Conservation (phyloP, 2,888 invertebrate genomes). For the Deilephila elpenor region DNA sequence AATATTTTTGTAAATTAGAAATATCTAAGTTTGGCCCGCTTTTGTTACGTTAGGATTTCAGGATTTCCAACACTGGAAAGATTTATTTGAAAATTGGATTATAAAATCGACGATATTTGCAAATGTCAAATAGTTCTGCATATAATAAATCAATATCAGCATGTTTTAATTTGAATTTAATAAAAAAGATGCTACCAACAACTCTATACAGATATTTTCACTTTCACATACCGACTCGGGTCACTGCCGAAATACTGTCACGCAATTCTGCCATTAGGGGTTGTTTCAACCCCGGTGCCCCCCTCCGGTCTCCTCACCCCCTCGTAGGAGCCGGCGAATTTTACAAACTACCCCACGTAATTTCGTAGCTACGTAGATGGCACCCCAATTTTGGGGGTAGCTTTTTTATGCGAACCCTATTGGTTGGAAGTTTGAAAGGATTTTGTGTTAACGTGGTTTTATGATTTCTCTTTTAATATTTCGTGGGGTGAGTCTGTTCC, state of each 20-base stretch:
- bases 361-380: slow-evolving; percentile 69
- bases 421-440: slow-evolving; percentile 58
- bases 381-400: slow-evolving; percentile 58
- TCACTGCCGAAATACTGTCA: slow-evolving; percentile 84
- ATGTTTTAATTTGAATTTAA: not conserved
- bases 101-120: too few species aligned
- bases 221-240: slow-evolving; percentile 79
- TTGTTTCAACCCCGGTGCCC: slow-evolving; percentile 64
- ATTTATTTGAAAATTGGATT: too few species aligned
- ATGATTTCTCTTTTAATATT: slow-evolving; percentile 64
- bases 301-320: slow-evolving; percentile 44
- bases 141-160: not conserved
- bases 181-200: slow-evolving; percentile 49
- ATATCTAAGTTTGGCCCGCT: too few species aligned
- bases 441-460: slow-evolving; percentile 59
- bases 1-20: too few species aligned
- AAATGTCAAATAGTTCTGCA: not conserved
- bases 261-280: slow-evolving; percentile 84
- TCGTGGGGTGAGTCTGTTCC: slow-evolving; percentile 13
- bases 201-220: slow-evolving; percentile 77
- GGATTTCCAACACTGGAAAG: too few species aligned
- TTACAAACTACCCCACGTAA: slow-evolving; percentile 80
- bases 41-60: too few species aligned
- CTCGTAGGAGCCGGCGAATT: slow-evolving; percentile 74
- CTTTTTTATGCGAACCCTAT: slow-evolving; percentile 63